A percentile compares a stretch with the other conserved stretches of the same genome.
Evolutionary conservation across 1,140 invertebrate genomes (phyloP).

Genomic region (Pogonognathellus flavescens): DNA sequence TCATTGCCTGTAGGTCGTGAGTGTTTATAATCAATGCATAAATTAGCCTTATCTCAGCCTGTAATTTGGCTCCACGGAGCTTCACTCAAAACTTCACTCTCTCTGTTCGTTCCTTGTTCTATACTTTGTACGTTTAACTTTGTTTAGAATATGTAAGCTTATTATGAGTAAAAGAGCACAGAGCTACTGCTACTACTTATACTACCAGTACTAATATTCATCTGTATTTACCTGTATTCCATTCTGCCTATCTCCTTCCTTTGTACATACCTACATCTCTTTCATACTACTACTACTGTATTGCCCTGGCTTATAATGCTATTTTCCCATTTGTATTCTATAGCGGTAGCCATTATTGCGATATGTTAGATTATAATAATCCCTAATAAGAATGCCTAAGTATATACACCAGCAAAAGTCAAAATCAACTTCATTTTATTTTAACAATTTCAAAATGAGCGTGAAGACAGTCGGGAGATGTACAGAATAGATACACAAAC

Average conservation of each 20-base stretch:
- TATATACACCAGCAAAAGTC: background rate
- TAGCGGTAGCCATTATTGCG: slow-evolving; percentile 13
- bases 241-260: no score
- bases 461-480: slow-evolving; percentile 38
- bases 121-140: background rate
- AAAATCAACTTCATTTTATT: background rate
- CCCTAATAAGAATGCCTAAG: background rate
- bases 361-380: background rate
- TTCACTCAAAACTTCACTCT: slow-evolving; percentile 33
- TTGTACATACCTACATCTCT: no score
- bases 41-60: slow-evolving; percentile 57
- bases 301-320: no score
- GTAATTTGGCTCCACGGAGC: slow-evolving; percentile 59
- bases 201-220: no score
- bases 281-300: no score
- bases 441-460: background rate
- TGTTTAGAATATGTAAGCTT: no score
- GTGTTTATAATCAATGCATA: slow-evolving; percentile 64
- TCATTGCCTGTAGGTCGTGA: slow-evolving; percentile 60
- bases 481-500: background rate
- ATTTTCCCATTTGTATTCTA: no score
- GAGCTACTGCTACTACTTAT: no score
- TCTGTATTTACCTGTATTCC: no score
- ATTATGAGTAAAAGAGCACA: no score
- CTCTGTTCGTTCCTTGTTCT: background rate